Evolutionary conservation across 2,113 vertebrate genomes (phyloP).

Genomic region (Forbesichthys agassizii): DNA sequence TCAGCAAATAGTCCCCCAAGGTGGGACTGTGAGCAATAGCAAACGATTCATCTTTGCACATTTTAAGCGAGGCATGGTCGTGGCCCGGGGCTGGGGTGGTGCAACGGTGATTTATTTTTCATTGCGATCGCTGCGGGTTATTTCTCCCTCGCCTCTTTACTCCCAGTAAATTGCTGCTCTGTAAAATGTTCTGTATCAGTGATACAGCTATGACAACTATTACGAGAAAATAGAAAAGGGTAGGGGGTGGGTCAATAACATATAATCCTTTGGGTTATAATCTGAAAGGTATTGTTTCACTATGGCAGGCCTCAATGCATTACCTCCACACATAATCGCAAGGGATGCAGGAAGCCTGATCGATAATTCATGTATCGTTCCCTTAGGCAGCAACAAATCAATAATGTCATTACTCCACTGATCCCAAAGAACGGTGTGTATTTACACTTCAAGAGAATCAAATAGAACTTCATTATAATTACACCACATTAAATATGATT

Average conservation of each 20-base stretch:
- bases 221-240: conserved; percentile 3
- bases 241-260: conserved; percentile 6
- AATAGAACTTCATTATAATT: conserved; percentile 16
- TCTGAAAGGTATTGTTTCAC: conserved; percentile 46
- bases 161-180: conserved; percentile 20
- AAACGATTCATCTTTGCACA: conserved; percentile 68
- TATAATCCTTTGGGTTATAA: conserved; percentile 40
- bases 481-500: conserved; percentile 1
- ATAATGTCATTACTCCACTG: conserved; percentile 39
- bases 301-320: background rate
- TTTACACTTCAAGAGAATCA: conserved; percentile 19
- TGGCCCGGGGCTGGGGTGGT: conserved; percentile 47
- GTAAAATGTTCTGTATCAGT: conserved; percentile 22
- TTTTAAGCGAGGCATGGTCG: conserved; percentile 60
- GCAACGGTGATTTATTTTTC: conserved; percentile 57
- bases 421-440: conserved; percentile 13
- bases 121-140: conserved; percentile 41
- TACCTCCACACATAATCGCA: conserved; percentile 36
- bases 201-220: background rate
- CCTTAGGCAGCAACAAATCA: conserved; percentile 52
- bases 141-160: conserved; percentile 29
- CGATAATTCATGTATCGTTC: conserved; percentile 59
- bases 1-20: conserved; percentile 71
- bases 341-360: conserved; percentile 35
- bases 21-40: conserved; percentile 51